Conservation (phyloP, 92 coral and sea anemone species). For the Porites rus region DNA sequence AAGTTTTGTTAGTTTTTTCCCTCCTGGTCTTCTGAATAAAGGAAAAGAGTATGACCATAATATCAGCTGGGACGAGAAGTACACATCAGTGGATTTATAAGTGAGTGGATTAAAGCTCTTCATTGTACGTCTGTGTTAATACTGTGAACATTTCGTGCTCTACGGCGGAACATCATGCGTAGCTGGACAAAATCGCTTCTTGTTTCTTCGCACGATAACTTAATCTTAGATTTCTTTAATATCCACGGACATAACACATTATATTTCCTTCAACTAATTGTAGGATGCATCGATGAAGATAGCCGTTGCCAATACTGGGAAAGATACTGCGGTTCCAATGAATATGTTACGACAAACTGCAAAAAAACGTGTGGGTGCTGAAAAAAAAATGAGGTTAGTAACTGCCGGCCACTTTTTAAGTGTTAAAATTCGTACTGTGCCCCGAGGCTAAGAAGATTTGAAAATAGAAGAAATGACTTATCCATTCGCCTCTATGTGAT, state of each 20-base stretch:
- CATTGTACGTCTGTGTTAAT: background rate
- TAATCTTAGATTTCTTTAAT: background rate
- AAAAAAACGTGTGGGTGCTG: conserved; percentile 52
- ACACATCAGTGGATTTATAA: background rate
- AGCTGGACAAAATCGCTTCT: too few relatives aligned
- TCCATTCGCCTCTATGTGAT: too few relatives aligned
- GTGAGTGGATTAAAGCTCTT: background rate
- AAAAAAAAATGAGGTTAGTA: background rate
- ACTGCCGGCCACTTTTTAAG: too few relatives aligned
- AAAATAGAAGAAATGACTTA: too few relatives aligned
- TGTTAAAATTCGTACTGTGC: too few relatives aligned
- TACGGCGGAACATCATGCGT: background rate
- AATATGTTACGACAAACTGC: conserved; percentile 63
- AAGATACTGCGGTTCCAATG: conserved; percentile 30
- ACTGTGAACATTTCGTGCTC: background rate
- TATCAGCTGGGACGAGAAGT: background rate
- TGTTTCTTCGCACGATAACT: too few relatives aligned
- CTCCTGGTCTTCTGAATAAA: background rate
- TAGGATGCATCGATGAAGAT: conserved; percentile 61
- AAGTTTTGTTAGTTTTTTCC: too few relatives aligned
- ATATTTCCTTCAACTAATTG: background rate
- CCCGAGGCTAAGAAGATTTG: too few relatives aligned
- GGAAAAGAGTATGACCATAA: background rate
- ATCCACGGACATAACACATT: background rate
- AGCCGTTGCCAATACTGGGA: conserved; percentile 55